These are phyloP conservation scores for Latrodectus elegans DNA, from an alignment of 2,888 invertebrate species.

Conservation along the genomic window DNA sequence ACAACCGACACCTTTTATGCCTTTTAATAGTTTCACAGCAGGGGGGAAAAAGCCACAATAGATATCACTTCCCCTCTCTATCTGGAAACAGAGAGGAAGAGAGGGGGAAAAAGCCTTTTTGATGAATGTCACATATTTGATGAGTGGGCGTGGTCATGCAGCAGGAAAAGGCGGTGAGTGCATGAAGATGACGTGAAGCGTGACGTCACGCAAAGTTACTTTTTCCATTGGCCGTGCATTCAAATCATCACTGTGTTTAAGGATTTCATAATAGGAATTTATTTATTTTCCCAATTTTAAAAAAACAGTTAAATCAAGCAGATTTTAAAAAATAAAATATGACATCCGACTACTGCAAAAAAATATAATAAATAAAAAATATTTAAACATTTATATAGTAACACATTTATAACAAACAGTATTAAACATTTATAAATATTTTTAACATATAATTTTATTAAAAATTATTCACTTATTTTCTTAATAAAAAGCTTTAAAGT, in stretches of 20 bases:
- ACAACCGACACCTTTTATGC: not conserved
- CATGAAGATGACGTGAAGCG: constrained; percentile 49
- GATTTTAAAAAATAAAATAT: too few species aligned
- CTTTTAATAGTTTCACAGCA: not conserved
- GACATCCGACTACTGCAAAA: too few species aligned
- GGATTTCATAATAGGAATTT: too few species aligned
- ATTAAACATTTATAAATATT: too few species aligned
- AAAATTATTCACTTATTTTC: too few species aligned
- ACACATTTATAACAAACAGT: too few species aligned
- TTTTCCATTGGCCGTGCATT: constrained; percentile 28
- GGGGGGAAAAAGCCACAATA: not conserved
- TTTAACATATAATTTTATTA: too few species aligned
- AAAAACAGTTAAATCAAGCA: too few species aligned
- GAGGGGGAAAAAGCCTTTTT: constrained; percentile 27
- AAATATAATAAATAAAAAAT: too few species aligned
- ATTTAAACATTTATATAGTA: too few species aligned
- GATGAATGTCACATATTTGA: constrained; percentile 69
- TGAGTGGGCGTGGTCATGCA: constrained; percentile 63
- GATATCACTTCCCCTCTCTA: constrained; percentile 12
- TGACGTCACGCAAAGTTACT: constrained; percentile 61
- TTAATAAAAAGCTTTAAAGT: too few species aligned
- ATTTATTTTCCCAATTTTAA: too few species aligned
- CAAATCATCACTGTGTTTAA: not conserved
- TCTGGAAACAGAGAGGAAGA: constrained; percentile 10
- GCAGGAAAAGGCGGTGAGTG: constrained; percentile 66